These are phyloP conservation scores for Rhyacichthys aspro DNA, from an alignment of 2,797 vertebrate species.

Conservation along the genomic window DNA sequence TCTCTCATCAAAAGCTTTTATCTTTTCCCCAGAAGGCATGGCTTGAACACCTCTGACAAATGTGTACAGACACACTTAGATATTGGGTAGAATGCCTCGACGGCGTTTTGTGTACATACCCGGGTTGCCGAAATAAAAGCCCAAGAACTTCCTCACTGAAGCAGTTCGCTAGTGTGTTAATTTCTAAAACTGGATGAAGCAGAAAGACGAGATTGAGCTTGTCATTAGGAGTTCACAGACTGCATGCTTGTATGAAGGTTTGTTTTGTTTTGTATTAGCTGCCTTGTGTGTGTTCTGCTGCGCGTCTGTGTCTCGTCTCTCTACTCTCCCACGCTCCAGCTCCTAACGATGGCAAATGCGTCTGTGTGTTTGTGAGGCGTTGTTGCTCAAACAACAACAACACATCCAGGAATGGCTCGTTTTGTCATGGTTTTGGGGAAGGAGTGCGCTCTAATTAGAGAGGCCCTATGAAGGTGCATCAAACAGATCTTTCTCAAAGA, in stretches of 20 bases:
- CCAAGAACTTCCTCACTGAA: conserved; percentile 68
- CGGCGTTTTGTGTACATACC: conserved; percentile 70
- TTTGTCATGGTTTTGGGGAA: conserved; percentile 73
- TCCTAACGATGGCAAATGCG: conserved; percentile 78
- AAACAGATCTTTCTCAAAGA: conserved; percentile 75
- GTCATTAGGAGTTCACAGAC: conserved; percentile 77
- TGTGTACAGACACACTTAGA: conserved; percentile 23
- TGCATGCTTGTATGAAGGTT: conserved; percentile 72
- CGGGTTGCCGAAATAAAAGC: conserved; percentile 68
- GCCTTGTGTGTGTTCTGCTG: conserved; percentile 51
- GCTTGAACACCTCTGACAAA: conserved; percentile 65
- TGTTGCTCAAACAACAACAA: conserved; percentile 78
- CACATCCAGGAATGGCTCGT: conserved; percentile 73
- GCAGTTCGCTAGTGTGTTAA: conserved; percentile 66
- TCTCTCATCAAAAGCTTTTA: conserved; percentile 73
- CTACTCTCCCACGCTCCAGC: conserved; percentile 74
- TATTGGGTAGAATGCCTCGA: conserved; percentile 64
- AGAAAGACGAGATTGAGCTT: conserved; percentile 78
- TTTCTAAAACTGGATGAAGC: conserved; percentile 83
- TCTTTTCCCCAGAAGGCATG: conserved; percentile 74
- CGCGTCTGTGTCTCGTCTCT: conserved; percentile 55
- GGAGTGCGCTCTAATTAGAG: conserved; percentile 81
- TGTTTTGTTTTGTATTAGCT: conserved; percentile 76
- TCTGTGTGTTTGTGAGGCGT: conserved; percentile 73
- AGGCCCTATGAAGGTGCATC: conserved; percentile 75